Evolutionary conservation across 2,797 vertebrate species (phyloP).

Genomic region (Sparus aurata): DNA sequence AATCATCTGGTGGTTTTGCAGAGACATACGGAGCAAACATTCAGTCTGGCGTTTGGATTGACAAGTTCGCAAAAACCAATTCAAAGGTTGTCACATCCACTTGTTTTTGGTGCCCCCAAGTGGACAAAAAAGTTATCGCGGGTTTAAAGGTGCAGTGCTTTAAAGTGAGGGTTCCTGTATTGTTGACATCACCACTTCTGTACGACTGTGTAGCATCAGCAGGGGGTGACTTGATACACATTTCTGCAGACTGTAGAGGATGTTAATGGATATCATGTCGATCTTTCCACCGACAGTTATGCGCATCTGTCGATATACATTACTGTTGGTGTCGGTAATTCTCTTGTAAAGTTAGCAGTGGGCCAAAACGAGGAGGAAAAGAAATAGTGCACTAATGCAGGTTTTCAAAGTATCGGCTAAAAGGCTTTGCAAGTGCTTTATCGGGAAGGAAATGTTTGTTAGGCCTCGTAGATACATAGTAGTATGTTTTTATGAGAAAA

Average conservation of each 20-base stretch:
- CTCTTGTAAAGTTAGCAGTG: constrained; percentile 20
- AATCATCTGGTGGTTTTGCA: too few species aligned
- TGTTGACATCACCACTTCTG: constrained; percentile 10
- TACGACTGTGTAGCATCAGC: constrained; percentile 4
- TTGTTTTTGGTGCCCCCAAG: neutral
- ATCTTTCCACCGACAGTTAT: constrained; percentile 26
- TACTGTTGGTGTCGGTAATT: constrained; percentile 30
- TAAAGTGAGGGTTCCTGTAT: neutral
- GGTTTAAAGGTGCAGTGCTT: neutral
- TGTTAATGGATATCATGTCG: constrained; percentile 45
- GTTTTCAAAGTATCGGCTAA: constrained; percentile 18
- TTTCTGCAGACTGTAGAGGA: constrained; percentile 38
- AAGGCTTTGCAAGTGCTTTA: constrained; percentile 13
- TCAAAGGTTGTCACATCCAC: too few species aligned
- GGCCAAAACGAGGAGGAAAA: constrained; percentile 29
- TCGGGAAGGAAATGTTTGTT: constrained; percentile 7
- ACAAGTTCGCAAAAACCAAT: too few species aligned
- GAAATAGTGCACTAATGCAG: constrained; percentile 14
- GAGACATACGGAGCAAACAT: too few species aligned
- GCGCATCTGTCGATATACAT: constrained; percentile 41
- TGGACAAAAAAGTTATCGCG: neutral
- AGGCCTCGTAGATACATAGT: neutral
- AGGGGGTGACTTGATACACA: constrained; percentile 10
- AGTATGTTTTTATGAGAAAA: constrained; percentile 5
- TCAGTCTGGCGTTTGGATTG: too few species aligned